These are phyloP conservation scores for Odontophorus gujanensis DNA, from an alignment of 2,113 vertebrate genomes.

Conservation along the genomic window DNA sequence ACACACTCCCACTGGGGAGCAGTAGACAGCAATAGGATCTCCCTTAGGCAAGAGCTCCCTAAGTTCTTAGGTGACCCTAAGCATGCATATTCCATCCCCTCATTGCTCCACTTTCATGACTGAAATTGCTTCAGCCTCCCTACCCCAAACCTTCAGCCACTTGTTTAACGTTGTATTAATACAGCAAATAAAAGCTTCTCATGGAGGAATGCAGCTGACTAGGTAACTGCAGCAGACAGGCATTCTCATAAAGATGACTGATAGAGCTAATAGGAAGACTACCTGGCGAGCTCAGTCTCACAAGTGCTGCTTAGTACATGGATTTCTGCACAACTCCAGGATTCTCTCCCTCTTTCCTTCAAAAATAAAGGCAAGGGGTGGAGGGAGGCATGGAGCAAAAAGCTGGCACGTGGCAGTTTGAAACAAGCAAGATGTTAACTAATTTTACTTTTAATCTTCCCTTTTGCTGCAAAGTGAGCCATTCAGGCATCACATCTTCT, in stretches of 20 bases:
- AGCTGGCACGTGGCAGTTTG: slow-evolving; percentile 53
- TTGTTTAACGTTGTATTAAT: accelerated
- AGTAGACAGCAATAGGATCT: neutral
- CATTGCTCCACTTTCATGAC: neutral
- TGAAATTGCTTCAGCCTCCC: neutral
- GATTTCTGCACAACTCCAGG: neutral
- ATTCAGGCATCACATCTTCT: slow-evolving; percentile 90
- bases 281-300: neutral
- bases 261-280: neutral
- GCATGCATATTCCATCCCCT: neutral
- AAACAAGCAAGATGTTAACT: slow-evolving; percentile 90
- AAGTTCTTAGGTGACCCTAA: neutral
- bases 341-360: neutral
- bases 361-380: neutral
- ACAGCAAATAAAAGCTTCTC: neutral
- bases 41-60: accelerated
- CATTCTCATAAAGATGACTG: neutral
- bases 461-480: slow-evolving; percentile 91
- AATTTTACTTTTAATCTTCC: slow-evolving; percentile 93
- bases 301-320: neutral
- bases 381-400: neutral
- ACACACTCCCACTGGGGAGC: neutral
- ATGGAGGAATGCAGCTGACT: neutral
- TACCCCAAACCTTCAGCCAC: neutral
- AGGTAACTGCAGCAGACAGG: neutral